Evolutionary conservation across 2,888 invertebrate genomes (phyloP), one percentile per base, ranked within the genome.

Genomic region (Carcina quercana): DNA sequence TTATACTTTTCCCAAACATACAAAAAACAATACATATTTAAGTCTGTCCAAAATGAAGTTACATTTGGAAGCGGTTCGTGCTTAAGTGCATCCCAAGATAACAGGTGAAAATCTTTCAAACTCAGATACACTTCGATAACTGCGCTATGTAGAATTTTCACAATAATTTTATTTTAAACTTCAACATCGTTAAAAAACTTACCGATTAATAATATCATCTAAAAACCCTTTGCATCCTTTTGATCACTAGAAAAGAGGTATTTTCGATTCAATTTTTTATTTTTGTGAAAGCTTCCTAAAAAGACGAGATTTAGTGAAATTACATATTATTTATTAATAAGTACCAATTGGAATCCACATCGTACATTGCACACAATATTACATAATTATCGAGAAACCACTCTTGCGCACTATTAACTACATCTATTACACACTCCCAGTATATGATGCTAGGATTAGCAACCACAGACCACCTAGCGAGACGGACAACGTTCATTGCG

Each of bases 181-280:
- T 80, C 46, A 82, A 80, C 79, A 76, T 74, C 44, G 60, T 68
- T 76, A 52, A 71, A 68, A 74, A 74, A 73, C 74, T 72, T 79
- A 79, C 75, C 74, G 65, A 63, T 65, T 62, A 59, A 45, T 55
- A 66, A 68, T 71, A 72, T 63, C 65, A 70, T 72, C 69, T 73
- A 75, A 71, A 54, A 75, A 76, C 78, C 80, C 75, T 78, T 76
- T 63, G 64, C 64, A 61, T 73, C 73, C 73, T 67, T 76, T 74
- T 68, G 67, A 79, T 82, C 80, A 82, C 79, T 74, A 66, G 66
- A 58, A n/a, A 63, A 75, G 82, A 82, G 82, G 82, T 82, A 82
- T 80, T 79, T 78, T 66, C 59, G 79, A 80, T 71, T 67, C 59
- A 62, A 41, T 50, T n/a, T n/a, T n/a, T n/a, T 53, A 47, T 53